Base-by-base conservation (phyloP, 2,113 vertebrate species). In the Gobio gobio region DNA sequence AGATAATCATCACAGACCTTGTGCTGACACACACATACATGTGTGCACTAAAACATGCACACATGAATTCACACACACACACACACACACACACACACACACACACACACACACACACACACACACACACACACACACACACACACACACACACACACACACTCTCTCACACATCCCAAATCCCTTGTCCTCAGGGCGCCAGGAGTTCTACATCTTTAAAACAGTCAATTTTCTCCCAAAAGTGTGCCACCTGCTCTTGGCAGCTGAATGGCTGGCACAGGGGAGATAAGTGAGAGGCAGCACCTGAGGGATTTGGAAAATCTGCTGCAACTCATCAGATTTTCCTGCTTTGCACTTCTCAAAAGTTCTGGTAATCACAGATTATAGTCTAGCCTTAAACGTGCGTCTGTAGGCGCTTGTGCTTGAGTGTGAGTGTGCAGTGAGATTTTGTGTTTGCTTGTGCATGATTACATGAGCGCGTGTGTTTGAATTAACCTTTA, bases 241-340 rank as follows among this genome's bases (percentile, higher is more conserved):
- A 93, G 92, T 92, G 89, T 94, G 92, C 92, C 93, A 95, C 93
- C 92, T 94, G 94, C 91, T 92, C 93, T 91, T 92, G 93, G 93
- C 93, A 92, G 92, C 92, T 94, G 93, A 92, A 92, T 86, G 90
- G 89, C 93, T 94, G 93, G 92, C 91, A 94, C 93, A 91, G 91
- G 93, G 66, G 92, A 94, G 93, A 94, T 94, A 94, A 95, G 94
- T 94, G 93, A 94, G 91, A 91, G 90, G 90, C 93, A 90, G 91
- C 92, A 94, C 94, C 93, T 93, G 91, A 93, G 94, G 93, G 94
- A 94, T 92, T 94, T 94, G 90, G 91, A 92, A 92, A 94, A 93
- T 93, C 91, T 94, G 92, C 92, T 91, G 93, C 92, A 90, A 90
- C 93, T 93, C 93, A 93, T 93, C 93, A 95, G 92, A 94, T 94